These are phyloP conservation scores for Bubalus kerabau DNA, from an alignment of 2,113 vertebrate species.

Conservation along the genomic window DNA sequence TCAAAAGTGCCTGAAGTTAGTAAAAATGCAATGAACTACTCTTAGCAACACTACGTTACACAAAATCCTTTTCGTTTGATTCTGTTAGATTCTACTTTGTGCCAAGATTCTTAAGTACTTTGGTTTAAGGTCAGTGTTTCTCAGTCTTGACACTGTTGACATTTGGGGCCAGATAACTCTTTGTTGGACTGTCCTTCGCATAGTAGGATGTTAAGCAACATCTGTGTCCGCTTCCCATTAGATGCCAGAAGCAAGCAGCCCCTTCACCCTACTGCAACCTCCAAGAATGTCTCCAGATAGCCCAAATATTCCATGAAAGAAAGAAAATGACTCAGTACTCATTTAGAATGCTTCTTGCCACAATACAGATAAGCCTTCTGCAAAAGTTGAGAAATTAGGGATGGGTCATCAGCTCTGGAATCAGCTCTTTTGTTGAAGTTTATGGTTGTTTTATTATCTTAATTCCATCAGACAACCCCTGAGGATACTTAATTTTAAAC, in stretches of 20 bases:
- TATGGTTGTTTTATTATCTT: background rate
- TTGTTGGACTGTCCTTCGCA: background rate
- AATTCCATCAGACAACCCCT: background rate
- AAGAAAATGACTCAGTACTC: background rate
- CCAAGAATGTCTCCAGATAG: background rate
- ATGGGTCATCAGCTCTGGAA: background rate
- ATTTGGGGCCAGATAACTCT: background rate
- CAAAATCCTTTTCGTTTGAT: background rate
- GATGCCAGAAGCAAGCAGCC: background rate
- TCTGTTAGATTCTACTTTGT: background rate
- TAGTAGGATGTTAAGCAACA: background rate
- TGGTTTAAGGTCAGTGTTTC: background rate
- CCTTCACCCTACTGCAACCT: background rate
- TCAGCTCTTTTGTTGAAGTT: background rate
- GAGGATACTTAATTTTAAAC: background rate
- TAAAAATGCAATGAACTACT: background rate
- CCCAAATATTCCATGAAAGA: background rate
- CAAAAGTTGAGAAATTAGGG: background rate
- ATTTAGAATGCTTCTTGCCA: background rate
- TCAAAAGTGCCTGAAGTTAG: slow-evolving; percentile 17
- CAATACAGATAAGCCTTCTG: background rate
- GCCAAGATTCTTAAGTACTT: background rate
- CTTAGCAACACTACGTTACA: background rate
- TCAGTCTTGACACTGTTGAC: background rate
- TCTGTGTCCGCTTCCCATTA: background rate